Base-by-base conservation (phyloP, 2,113 vertebrate genomes). In the Oncorhynchus kisutch region DNA sequence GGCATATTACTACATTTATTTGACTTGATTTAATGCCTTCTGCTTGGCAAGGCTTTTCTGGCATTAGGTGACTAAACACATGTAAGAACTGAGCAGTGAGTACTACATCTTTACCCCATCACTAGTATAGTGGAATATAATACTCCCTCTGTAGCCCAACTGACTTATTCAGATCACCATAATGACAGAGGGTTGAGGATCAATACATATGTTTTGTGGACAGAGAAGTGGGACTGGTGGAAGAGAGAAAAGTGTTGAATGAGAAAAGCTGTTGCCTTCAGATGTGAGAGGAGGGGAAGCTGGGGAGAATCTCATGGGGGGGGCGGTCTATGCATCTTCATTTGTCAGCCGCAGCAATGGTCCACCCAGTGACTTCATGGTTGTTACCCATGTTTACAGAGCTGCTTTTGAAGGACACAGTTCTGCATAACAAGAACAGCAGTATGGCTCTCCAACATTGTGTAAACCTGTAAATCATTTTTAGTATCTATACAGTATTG, bases 301-400 rank as follows among this genome's bases (percentile, higher is more conserved):
- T 22, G 59, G 59, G 59, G 59, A 62, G 59, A 16, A n/a, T n/a
- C 59, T 62, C 59, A 62, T 6, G 16, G 31, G 39, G 25, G 25
- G 60, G 45, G 65, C 62, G 45, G 65, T 54, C 22, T 25, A 74
- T 70, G 71, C 34, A 71, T 79, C 73, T 67, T 75, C 67, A 66
- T 71, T 71, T 51, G 54, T 67, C 65, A 69, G 67, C 66, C 18
- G 18, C 20, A 69, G 72, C 51, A 24, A 12, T 8, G 31, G 27
- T 66, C 62, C 51, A 51, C 2, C 8, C 31, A 59, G 25, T 11
- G 25, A 27, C 25, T 29, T 70, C 67, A 65, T 69, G 62, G 70
- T 64, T 80, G 70, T 76, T 80, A 45, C 12, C 62, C 51, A 67
- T 71, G 64, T 74, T 75, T 72, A 39, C 62, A 14, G 31, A 68